These are phyloP conservation scores for Noturus placidus DNA, from an alignment of 2,113 vertebrate species.

Conservation along the genomic window DNA sequence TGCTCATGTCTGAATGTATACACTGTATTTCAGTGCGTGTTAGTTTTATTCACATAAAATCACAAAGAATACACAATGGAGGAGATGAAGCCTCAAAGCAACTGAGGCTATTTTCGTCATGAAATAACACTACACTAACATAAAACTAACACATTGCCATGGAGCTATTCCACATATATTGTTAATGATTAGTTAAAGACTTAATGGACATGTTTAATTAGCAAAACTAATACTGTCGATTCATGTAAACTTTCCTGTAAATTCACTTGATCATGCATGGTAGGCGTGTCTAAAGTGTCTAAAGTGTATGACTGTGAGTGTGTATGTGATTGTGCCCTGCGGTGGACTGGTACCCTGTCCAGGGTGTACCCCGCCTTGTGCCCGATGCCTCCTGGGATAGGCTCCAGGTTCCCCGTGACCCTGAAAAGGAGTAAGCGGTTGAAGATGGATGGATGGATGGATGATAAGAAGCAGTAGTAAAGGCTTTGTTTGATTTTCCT, in stretches of 20 bases:
- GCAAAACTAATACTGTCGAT: not conserved
- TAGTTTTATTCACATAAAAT: not conserved
- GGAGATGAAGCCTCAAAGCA: not conserved
- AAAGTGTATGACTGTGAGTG: no score
- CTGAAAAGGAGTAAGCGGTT: no score
- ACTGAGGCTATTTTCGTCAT: not conserved
- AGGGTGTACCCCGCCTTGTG: no score
- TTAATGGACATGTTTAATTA: not conserved
- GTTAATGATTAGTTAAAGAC: not conserved
- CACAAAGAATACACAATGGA: not conserved
- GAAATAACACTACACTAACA: not conserved
- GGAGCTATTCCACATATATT: not conserved
- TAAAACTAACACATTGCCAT: not conserved
- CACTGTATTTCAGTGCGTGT: not conserved
- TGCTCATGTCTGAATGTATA: not conserved
- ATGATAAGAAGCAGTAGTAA: not conserved
- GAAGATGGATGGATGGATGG: no score
- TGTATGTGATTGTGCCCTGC: no score
- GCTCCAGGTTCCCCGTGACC: no score
- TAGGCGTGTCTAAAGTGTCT: no score
- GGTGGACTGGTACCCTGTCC: no score
- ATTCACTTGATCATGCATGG: not conserved
- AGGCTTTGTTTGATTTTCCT: not conserved
- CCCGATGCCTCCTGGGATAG: no score
- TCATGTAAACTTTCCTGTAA: not conserved